Base-by-base conservation (phyloP, 2,888 invertebrate genomes). In the Drosophila paramelanica region DNA sequence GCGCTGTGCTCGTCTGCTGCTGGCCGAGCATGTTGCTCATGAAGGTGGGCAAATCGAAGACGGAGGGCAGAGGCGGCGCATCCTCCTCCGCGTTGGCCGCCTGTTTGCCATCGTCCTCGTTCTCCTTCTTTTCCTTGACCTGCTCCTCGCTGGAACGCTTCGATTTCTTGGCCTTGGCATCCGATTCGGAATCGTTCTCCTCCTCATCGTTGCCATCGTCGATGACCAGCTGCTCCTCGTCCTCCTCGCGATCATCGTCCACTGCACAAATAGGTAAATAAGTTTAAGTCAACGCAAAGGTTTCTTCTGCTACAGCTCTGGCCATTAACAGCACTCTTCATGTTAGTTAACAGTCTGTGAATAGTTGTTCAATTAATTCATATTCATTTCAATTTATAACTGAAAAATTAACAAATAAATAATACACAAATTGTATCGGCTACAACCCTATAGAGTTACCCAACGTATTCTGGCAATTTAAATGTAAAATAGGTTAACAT, bases 161-260 rank as follows among this genome's bases (percentile, higher is more conserved):
- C 25, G 23, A 17, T 41, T 72, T 77, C 55, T 67, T 73, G 11
- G 38, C 17, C 20, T 74, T 73, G 42, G 47, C 66, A 5, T 69
- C 72, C 13, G 83, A 49, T 13, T 91, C 91, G 59, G 64, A 56
- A 0, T 70, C 75, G 0, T 80, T 77, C 23, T 85, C 67, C 0
- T 75, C 75, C 38, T 91, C 91, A 50, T 66, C 82, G 52, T 91
- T 90, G 60, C 90, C 91, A 77, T 92, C 90, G 71, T 91, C 90
- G 51, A 92, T 84, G 57, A 92, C 87, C 68, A 91, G 73, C 69
- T 91, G 91, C 90, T 94, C 94, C 62, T 94, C 94, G 74, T 76
- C 81, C 42, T 92, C 92, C 64, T 94, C 94, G 1, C 61, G 82
- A 83, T 94, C 94, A 57, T 94, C 94, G 77, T 94, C 94, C 58